These are phyloP conservation scores for Drosophila ustulata DNA, from an alignment of 2,888 invertebrate species.

Conservation along the genomic window DNA sequence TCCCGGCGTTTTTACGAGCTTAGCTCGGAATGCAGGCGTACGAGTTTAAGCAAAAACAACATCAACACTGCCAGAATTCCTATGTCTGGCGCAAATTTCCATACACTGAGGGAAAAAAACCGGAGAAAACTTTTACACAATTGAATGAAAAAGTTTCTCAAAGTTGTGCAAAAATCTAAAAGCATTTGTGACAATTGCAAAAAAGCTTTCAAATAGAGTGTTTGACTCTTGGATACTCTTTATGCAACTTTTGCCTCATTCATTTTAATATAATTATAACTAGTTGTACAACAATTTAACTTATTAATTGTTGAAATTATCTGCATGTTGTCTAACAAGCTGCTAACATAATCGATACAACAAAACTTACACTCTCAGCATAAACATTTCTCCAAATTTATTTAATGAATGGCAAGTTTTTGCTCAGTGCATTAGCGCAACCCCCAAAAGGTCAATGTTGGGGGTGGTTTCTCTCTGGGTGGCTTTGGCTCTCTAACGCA, in stretches of 20 bases:
- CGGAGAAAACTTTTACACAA: neutral
- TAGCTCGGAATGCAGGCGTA: conserved; percentile 58
- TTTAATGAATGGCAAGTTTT: neutral
- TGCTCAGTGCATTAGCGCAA: conserved; percentile 29
- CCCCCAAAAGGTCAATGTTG: conserved; percentile 17
- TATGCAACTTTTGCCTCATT: neutral
- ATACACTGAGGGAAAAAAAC: conserved; percentile 20
- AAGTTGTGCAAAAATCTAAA: neutral
- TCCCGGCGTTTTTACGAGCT: conserved; percentile 75
- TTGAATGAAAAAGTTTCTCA: neutral
- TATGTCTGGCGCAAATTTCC: conserved; percentile 28
- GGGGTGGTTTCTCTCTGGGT: conserved; percentile 36
- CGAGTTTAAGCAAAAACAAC: conserved; percentile 40
- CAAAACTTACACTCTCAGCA: too few species aligned
- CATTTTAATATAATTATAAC: neutral
- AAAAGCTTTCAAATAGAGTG: neutral
- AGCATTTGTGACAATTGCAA: conserved; percentile 1
- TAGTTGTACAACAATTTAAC: neutral
- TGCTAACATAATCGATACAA: neutral
- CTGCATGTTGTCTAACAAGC: neutral
- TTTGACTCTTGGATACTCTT: neutral
- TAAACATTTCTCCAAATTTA: neutral
- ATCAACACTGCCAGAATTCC: conserved; percentile 29
- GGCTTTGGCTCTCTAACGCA: conserved; percentile 63
- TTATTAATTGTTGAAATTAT: neutral